Conservation (phyloP, 2,888 invertebrate species). For the Incurvaria masculella region DNA sequence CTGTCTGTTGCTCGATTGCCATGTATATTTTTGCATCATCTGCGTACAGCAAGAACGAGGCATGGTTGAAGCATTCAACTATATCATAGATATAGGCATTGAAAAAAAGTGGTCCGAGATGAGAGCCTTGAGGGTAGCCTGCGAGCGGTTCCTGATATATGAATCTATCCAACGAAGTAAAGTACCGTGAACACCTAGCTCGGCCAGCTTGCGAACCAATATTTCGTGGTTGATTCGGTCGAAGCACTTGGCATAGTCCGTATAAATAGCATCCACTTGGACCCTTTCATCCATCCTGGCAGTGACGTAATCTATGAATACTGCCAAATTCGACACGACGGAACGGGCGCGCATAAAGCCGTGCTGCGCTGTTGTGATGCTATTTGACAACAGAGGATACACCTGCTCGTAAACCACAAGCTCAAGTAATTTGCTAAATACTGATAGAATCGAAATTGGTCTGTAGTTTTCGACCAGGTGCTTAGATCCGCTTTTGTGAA, state of each 20-base stretch:
- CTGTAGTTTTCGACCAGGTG: conserved; percentile 5
- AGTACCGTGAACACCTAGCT: neutral
- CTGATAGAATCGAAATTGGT: conserved; percentile 6
- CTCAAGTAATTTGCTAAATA: conserved; percentile 4
- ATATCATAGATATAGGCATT: conserved; percentile 1
- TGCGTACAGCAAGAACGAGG: neutral
- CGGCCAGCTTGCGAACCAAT: neutral
- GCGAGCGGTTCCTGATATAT: neutral
- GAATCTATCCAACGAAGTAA: neutral
- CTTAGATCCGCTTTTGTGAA: conserved; percentile 5
- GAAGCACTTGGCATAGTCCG: conserved; percentile 1
- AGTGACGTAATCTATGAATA: neutral
- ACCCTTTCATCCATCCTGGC: neutral
- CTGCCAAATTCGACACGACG: conserved; percentile 2
- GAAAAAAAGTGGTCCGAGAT: neutral
- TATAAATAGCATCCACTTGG: conserved; percentile 4
- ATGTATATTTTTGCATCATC: neutral
- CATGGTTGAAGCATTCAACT: neutral
- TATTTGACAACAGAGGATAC: neutral
- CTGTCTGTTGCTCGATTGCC: neutral
- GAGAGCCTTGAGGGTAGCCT: neutral
- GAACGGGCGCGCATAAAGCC: conserved; percentile 6
- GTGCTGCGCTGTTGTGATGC: neutral
- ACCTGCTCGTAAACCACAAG: neutral
- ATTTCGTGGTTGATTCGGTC: conserved; percentile 1